Evolutionary conservation across 2,888 invertebrate species (phyloP).

Genomic region (Lasioglossum calceatum): DNA sequence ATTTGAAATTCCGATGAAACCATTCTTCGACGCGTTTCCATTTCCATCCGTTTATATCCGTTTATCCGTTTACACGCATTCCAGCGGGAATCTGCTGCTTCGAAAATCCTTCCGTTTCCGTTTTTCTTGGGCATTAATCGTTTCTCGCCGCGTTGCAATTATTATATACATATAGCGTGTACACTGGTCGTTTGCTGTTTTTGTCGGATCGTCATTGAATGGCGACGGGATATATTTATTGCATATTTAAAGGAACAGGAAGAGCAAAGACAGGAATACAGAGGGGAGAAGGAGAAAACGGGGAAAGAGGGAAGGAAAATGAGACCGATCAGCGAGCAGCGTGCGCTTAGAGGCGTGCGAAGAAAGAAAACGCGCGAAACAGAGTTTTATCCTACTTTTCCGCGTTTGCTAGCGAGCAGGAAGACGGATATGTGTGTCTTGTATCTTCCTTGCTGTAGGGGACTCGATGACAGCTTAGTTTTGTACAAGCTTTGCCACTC

Average conservation of each 20-base stretch:
- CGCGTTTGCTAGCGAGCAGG: constrained; percentile 3
- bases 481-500: constrained; percentile 76
- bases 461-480: constrained; percentile 70
- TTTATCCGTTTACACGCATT: constrained; percentile 42
- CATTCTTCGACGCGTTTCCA: constrained; percentile 19
- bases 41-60: constrained; percentile 6
- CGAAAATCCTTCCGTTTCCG: constrained; percentile 56
- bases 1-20: constrained; percentile 2
- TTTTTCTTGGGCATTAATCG: constrained; percentile 68
- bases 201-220: constrained; percentile 46
- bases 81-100: constrained; percentile 59
- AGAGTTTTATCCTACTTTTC: constrained; percentile 10
- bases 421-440: constrained; percentile 3
- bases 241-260: constrained; percentile 51
- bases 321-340: constrained; percentile 22
- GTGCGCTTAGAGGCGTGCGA: background rate
- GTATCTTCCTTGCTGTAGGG: constrained; percentile 52
- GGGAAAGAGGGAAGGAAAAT: constrained; percentile 18
- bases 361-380: background rate
- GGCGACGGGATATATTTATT: constrained; percentile 62
- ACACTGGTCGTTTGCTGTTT: constrained; percentile 38
- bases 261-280: constrained; percentile 17
- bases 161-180: constrained; percentile 37
- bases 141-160: constrained; percentile 40
- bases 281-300: background rate